Percentiles rank a stretch among this genome's conserved stretches.
Evolutionary conservation across 2,797 vertebrate species (phyloP).

Genomic region (Oophaga sylvatica): DNA sequence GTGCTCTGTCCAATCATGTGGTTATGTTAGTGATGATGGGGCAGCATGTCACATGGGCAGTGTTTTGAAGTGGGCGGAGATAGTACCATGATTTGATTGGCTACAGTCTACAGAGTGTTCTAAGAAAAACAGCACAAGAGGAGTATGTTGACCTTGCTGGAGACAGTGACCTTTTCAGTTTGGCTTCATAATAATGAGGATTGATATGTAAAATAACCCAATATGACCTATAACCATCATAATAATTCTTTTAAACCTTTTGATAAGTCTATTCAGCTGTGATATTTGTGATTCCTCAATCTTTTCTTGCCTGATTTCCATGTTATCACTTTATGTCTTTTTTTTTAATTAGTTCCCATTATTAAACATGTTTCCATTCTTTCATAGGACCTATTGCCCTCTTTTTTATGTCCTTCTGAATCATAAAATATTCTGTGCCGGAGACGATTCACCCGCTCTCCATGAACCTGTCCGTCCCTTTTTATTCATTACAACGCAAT

Average conservation of each 20-base stretch:
- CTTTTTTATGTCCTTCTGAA: neutral
- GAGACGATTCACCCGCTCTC: neutral
- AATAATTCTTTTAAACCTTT: neutral
- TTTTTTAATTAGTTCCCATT: neutral
- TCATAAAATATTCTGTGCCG: neutral
- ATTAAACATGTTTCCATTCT: neutral
- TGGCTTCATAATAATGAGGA: too few relatives aligned
- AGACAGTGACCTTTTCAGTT: neutral
- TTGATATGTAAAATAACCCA: neutral
- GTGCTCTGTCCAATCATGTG: neutral
- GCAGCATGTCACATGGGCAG: neutral
- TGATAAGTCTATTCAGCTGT: neutral
- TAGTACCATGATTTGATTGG: neutral
- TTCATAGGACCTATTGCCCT: neutral
- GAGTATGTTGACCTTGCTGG: neutral
- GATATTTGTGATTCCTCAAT: neutral
- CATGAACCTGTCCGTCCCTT: neutral
- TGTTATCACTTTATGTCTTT: neutral
- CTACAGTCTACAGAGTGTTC: too few relatives aligned
- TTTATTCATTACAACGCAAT: conserved; percentile 33
- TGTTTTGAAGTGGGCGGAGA: neutral
- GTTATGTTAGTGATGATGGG: neutral
- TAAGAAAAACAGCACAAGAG: neutral
- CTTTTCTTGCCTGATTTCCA: neutral
- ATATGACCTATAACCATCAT: neutral